phyloP scores from a whole-genome alignment of 2,113 vertebrate species.

The Barbus barbus region DNA sequence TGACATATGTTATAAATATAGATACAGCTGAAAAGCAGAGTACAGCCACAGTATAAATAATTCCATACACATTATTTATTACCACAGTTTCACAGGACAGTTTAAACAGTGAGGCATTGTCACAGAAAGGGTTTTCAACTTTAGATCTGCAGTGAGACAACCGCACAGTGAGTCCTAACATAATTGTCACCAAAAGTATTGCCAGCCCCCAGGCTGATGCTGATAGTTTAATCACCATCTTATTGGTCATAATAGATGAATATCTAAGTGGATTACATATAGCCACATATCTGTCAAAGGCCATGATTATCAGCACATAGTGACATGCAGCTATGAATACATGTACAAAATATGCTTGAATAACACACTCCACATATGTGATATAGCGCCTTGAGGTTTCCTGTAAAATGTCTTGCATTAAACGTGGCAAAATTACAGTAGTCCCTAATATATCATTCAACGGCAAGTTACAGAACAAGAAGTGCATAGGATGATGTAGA shows the following conservation, averaged over 20 bases:
- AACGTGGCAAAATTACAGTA: slow-evolving; percentile 54
- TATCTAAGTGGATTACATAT: neutral
- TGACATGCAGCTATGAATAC: slow-evolving; percentile 12
- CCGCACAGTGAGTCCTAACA: neutral
- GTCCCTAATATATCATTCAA: slow-evolving; percentile 62
- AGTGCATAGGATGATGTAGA: slow-evolving; percentile 72
- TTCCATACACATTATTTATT: neutral
- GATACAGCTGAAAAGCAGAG: neutral
- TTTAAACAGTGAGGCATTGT: neutral
- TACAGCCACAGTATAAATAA: neutral
- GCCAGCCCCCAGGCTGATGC: neutral
- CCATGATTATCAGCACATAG: neutral
- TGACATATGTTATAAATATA: too few species aligned
- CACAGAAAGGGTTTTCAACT: neutral
- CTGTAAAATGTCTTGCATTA: slow-evolving; percentile 57
- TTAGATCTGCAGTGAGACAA: neutral
- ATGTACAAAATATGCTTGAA: slow-evolving; percentile 68
- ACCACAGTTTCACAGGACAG: neutral
- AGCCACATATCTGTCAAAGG: neutral
- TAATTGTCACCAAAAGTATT: neutral
- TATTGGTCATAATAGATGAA: neutral
- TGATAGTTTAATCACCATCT: neutral
- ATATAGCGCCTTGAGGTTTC: slow-evolving; percentile 38
- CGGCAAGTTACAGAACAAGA: slow-evolving; percentile 70
- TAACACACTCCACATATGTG: slow-evolving; percentile 55